Evolutionary conservation across 2,888 invertebrate genomes (phyloP).

Genomic region (Mycogona germanica): DNA sequence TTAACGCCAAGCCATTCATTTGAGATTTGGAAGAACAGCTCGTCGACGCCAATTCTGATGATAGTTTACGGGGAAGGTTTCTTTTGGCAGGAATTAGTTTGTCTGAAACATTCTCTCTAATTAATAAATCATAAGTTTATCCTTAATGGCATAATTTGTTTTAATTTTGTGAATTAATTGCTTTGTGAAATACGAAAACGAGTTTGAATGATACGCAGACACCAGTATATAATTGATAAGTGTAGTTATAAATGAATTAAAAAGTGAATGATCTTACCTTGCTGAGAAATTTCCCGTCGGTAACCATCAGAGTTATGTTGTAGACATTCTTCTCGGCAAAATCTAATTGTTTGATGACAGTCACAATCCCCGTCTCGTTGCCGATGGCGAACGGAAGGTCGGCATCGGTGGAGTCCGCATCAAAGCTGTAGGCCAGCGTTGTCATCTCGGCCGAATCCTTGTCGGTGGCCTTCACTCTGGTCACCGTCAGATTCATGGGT

Average conservation of each 20-base stretch:
- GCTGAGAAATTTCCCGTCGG: conserved; percentile 26
- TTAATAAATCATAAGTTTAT: no score
- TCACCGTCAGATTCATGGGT: conserved; percentile 15
- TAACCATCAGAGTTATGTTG: conserved; percentile 26
- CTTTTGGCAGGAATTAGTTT: no score
- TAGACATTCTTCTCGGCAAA: conserved; percentile 27
- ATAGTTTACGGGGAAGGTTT: no score
- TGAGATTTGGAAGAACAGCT: no score
- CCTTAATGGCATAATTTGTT: no score
- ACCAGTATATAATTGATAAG: not conserved
- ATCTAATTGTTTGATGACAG: conserved; percentile 41
- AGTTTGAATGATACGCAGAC: no score
- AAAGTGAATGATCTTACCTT: conserved; percentile 20
- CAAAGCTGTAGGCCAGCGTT: conserved; percentile 24
- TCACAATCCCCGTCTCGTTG: conserved; percentile 73
- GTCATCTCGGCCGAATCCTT: conserved; percentile 27
- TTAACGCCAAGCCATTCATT: no score
- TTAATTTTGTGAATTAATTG: no score
- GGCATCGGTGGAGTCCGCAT: not conserved
- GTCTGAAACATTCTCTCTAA: no score
- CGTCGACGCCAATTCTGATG: no score
- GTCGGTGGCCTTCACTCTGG: conserved; percentile 26
- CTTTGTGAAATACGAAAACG: no score
- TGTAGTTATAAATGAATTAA: not conserved
- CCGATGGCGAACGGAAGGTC: conserved; percentile 70